Evolutionary conservation across 2,797 vertebrate genomes (phyloP).

Genomic region (Trichosurus vulpecula): DNA sequence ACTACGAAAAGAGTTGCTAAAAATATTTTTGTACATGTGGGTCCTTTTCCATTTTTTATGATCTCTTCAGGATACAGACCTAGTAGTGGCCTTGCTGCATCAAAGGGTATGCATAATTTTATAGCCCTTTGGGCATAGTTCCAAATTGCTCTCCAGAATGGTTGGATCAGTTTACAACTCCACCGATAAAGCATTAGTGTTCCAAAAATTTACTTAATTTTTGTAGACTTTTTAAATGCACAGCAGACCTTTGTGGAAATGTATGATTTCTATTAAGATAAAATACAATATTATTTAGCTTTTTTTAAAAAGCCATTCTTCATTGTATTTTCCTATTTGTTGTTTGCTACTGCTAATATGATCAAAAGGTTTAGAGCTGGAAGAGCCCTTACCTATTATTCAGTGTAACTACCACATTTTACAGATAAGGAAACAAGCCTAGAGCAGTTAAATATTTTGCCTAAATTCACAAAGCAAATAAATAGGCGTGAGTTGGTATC

Average conservation of each 20-base stretch:
- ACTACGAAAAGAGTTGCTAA: no score
- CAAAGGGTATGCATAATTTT: no score
- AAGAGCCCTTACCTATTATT: background rate
- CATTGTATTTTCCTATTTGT: background rate
- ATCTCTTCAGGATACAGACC: no score
- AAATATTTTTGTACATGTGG: no score
- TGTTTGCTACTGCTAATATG: background rate
- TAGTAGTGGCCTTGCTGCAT: no score
- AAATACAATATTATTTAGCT: background rate
- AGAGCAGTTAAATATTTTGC: background rate
- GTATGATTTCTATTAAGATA: conserved; percentile 23
- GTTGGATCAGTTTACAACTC: no score
- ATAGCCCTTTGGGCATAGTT: no score
- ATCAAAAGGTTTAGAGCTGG: background rate
- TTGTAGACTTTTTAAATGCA: background rate
- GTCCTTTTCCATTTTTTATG: no score
- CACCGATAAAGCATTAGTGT: no score
- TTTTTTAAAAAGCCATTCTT: background rate
- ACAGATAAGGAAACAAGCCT: background rate
- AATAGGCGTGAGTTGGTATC: background rate
- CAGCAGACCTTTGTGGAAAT: conserved; percentile 33
- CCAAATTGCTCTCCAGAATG: no score
- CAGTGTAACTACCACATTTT: background rate
- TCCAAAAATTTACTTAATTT: conserved; percentile 4
- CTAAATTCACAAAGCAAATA: background rate